Percentiles rank a stretch among this genome's conserved stretches.
Conservation (phyloP, 2,113 vertebrate genomes). For the Okapia johnstoni region DNA sequence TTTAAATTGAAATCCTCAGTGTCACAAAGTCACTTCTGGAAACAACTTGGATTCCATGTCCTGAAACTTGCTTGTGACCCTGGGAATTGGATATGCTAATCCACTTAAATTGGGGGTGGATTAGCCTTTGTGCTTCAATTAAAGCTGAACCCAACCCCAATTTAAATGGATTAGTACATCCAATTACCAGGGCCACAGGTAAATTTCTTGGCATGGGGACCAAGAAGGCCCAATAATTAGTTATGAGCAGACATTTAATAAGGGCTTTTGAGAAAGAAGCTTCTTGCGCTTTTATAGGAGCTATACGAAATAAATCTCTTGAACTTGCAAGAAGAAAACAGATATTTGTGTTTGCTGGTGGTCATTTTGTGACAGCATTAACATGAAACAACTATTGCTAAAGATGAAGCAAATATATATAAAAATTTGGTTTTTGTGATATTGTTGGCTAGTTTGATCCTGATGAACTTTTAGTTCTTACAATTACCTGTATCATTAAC, state of each 20-base stretch:
- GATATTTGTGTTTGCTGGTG: neutral
- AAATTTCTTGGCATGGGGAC: neutral
- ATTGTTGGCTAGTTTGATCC: neutral
- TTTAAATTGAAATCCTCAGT: neutral
- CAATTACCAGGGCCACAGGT: neutral
- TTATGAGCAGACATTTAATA: constrained; percentile 1
- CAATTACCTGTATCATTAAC: neutral
- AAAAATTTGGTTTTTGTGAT: neutral
- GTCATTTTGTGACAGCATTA: neutral
- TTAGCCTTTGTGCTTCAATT: neutral
- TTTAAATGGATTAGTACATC: neutral
- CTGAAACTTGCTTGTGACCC: neutral
- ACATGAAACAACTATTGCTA: neutral
- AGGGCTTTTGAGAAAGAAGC: neutral
- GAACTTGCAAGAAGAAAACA: neutral
- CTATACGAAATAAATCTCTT: neutral
- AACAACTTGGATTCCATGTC: neutral
- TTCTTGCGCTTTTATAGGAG: neutral
- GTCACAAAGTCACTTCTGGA: neutral
- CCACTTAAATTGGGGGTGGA: neutral
- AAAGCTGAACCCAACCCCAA: neutral
- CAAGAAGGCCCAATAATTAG: neutral
- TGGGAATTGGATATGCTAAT: neutral
- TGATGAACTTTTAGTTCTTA: neutral
- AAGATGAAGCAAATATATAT: neutral